Evolutionary conservation across 2,888 invertebrate genomes (phyloP), one percentile per base, ranked within the genome.

Genomic region (Limnephilus marmoratus): DNA sequence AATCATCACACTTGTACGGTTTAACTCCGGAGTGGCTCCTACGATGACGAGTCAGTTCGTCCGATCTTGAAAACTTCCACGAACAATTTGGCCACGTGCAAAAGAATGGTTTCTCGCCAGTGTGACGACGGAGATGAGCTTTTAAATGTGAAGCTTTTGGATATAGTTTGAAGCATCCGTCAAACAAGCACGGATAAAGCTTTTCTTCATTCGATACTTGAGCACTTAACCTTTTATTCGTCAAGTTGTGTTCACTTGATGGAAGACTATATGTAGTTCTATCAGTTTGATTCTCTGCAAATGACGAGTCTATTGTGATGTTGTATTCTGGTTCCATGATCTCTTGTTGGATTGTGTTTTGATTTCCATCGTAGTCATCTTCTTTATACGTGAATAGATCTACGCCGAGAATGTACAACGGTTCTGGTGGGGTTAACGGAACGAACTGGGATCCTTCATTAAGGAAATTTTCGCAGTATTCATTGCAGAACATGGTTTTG

Each of bases 21-120:
- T 99, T 99, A 93, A 99, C 97, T 0, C 99, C 99, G 0, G 99
- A 99, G 95, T 99, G 99, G n/a, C 99, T 99, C 93, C 99, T 97
- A 91, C 98, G 97, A 95, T 99, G 99, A 34, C 99, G 97, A 3
- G 99, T 98, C 94, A 99, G 95, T 95, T 99, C 99, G 95, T 99
- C 99, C 0, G 99, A 99, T 92, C 99, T 97, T 31, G 99, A 99
- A 96, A 99, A 99, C 94, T 98, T 97, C 99, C 99, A 99, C 68
- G 97, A 97, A 95, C 99, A 99, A 85, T 98, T 98, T 5, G 97
- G 96, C 97, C 98, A 98, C 91, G 97, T 97, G 95, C 98, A 98
- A 13, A 96, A 96, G 94, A 97, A 98, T 0, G 98, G 98, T 94
- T 98, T 97, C 94, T 98, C 98, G 0, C 98, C 98, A 31, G 97